These are phyloP conservation scores for Cirrhinus molitorella DNA, from an alignment of 2,797 vertebrate genomes.

Conservation along the genomic window DNA sequence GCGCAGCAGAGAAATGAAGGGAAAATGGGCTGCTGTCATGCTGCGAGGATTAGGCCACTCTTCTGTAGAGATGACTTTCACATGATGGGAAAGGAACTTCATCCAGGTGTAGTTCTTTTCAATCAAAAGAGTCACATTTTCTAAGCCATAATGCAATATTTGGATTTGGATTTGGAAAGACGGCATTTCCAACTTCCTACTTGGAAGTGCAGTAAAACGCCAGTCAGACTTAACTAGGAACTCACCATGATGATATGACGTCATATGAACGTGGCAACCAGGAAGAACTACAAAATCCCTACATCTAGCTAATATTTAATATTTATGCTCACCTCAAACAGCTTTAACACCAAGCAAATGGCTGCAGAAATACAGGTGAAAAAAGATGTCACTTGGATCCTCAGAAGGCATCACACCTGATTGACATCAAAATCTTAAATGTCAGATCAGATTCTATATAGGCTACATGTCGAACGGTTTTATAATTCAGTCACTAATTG, in stretches of 20 bases:
- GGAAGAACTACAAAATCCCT: neutral
- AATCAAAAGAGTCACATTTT: neutral
- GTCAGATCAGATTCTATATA: conserved; percentile 1
- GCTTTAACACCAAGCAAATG: neutral
- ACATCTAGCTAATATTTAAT: too few relatives aligned
- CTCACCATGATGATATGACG: neutral
- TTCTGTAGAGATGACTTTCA: conserved; percentile 51
- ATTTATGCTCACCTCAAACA: neutral
- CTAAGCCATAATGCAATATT: conserved; percentile 4
- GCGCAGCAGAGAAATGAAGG: conserved; percentile 52
- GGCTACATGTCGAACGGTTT: neutral
- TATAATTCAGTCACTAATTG: conserved; percentile 20
- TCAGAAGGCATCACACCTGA: neutral
- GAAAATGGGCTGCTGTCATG: conserved; percentile 62
- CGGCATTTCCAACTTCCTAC: neutral
- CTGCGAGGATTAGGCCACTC: conserved; percentile 56
- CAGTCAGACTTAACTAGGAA: neutral
- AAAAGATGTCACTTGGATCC: neutral
- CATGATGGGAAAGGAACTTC: conserved; percentile 51
- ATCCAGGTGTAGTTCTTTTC: conserved; percentile 44
- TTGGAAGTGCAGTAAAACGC: neutral
- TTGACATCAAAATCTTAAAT: neutral
- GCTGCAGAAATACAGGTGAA: neutral
- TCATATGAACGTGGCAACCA: neutral
- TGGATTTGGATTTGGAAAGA: conserved; percentile 1